Conservation (phyloP, 2,113 vertebrate species). For the Parotia lawesii region DNA sequence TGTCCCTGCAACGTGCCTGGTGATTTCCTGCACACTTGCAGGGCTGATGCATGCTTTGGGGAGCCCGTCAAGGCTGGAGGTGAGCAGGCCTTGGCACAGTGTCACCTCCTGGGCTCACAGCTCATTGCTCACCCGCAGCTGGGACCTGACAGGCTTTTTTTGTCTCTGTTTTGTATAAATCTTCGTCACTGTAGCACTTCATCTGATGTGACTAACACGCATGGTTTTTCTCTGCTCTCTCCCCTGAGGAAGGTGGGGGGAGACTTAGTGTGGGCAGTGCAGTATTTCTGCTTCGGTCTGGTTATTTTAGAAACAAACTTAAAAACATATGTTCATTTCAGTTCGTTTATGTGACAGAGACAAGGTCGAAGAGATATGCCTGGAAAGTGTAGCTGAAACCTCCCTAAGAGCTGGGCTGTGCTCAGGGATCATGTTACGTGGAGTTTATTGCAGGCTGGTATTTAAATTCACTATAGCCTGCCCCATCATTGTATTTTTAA, state of each 20-base stretch:
- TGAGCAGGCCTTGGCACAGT: not conserved
- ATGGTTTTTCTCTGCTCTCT: conserved; percentile 47
- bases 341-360: conserved; percentile 36
- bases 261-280: not conserved
- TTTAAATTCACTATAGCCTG: not conserved
- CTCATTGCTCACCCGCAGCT: not conserved
- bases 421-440: not conserved
- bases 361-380: conserved; percentile 40
- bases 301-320: conserved; percentile 52
- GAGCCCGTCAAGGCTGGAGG: not conserved
- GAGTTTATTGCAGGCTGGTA: not conserved
- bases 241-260: conserved; percentile 15
- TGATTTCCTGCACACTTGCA: not conserved
- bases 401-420: not conserved
- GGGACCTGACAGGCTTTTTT: not conserved
- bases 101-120: not conserved
- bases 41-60: not conserved
- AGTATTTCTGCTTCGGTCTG: conserved; percentile 11
- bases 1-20: fast-evolving
- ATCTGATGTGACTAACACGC: conserved; percentile 20
- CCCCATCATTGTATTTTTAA: not conserved
- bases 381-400: conserved; percentile 36
- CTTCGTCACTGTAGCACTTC: not conserved
- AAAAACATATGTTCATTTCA: conserved; percentile 58
- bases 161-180: conserved; percentile 20